Percentiles rank a stretch among this genome's conserved stretches.
Conservation (phyloP, 2,113 vertebrate genomes). For the Herpetotheres cachinnans region DNA sequence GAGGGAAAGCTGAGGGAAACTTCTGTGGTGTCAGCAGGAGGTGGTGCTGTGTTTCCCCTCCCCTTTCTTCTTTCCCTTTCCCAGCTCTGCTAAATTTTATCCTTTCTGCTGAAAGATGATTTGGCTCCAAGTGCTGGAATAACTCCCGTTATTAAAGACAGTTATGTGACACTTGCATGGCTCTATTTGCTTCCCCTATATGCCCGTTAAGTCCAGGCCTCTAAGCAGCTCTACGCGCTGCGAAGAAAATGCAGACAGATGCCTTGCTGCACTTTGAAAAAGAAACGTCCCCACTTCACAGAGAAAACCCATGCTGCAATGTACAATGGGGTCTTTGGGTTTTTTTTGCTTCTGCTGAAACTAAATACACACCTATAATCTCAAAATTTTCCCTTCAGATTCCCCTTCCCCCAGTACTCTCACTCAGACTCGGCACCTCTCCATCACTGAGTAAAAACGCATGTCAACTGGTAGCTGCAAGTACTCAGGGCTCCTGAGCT, state of each 20-base stretch:
- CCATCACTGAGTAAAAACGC: background rate
- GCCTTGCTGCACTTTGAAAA: background rate
- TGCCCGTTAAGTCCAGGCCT: background rate
- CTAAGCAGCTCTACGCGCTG: fast-evolving
- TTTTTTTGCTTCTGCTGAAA: background rate
- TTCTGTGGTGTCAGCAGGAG: slow-evolving; percentile 44
- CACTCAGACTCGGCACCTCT: background rate
- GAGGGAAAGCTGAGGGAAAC: slow-evolving; percentile 27
- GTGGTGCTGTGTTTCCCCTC: slow-evolving; percentile 54
- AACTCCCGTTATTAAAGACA: slow-evolving; percentile 10
- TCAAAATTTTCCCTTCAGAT: background rate
- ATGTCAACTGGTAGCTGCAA: background rate
- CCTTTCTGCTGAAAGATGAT: slow-evolving; percentile 28
- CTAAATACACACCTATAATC: background rate
- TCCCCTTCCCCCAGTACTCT: background rate
- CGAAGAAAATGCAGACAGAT: background rate
- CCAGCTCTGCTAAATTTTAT: slow-evolving; percentile 43
- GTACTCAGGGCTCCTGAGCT: background rate
- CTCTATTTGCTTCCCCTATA: background rate
- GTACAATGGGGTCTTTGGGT: fast-evolving
- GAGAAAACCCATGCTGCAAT: background rate
- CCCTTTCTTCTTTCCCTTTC: slow-evolving; percentile 26
- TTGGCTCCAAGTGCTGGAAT: slow-evolving; percentile 4
- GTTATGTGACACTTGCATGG: slow-evolving; percentile 7
- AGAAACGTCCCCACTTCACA: background rate